A percentile compares a stretch with the other conserved stretches of the same genome.
These are phyloP conservation scores for Petrolisthes cinctipes DNA, from an alignment of 2,888 invertebrate species.

Conservation along the genomic window DNA sequence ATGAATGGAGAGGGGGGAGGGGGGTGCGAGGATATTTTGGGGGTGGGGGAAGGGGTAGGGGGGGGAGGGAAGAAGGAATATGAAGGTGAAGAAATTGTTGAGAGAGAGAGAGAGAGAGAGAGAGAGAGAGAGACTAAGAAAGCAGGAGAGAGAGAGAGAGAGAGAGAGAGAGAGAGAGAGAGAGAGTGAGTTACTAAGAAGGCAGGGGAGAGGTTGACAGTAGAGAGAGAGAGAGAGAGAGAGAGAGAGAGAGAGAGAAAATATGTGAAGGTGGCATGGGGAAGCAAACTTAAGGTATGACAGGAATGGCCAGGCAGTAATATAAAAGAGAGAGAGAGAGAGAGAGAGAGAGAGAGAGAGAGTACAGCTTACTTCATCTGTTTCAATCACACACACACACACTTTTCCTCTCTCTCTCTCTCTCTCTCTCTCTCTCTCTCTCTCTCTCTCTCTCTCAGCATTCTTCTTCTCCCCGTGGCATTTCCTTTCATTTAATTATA, in stretches of 20 bases:
- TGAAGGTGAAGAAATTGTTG: background rate
- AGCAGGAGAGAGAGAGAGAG: background rate
- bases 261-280: background rate
- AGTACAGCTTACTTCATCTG: too few species aligned
- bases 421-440: background rate
- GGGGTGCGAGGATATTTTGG: background rate
- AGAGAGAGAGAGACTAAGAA: background rate
- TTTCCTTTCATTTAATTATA: background rate
- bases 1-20: background rate
- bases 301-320: background rate
- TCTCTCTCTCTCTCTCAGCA: background rate
- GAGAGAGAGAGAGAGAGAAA: background rate
- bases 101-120: background rate
- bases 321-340: background rate
- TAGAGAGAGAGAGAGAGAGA: background rate
- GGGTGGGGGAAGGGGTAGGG: background rate
- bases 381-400: too few species aligned
- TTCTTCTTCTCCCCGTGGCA: background rate
- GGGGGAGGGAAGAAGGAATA: background rate
- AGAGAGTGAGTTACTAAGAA: background rate
- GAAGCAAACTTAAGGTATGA: background rate
- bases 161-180: background rate
- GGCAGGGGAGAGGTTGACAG: background rate
- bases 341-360: background rate
- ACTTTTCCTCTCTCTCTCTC: too few species aligned